Evolutionary conservation across 2,113 vertebrate genomes (phyloP).

Genomic region (Neomonachus schauinslandi): DNA sequence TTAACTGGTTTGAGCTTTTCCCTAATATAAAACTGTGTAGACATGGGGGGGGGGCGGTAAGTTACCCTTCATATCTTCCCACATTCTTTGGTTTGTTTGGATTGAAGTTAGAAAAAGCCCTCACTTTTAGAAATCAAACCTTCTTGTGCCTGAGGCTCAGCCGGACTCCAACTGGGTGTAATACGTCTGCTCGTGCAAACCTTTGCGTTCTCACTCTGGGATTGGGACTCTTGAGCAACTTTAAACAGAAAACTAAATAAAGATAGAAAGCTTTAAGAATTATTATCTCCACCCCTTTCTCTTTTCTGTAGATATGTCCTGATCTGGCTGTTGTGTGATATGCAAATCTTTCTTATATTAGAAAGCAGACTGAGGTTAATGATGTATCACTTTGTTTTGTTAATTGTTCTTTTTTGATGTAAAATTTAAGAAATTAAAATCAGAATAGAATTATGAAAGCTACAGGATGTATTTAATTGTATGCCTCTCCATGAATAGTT

Average conservation of each 20-base stretch:
- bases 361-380: not conserved
- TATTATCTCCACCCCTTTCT: not conserved
- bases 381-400: not conserved
- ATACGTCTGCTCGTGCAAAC: rapidly evolving
- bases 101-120: not conserved
- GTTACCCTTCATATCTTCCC: not conserved
- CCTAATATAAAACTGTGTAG: not conserved
- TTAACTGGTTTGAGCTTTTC: not conserved
- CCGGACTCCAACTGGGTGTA: not conserved
- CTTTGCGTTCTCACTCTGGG: not conserved
- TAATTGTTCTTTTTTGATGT: not conserved
- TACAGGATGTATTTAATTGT: not conserved
- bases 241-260: slow-evolving; percentile 33
- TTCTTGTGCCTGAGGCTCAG: not conserved
- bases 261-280: not conserved
- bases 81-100: not conserved
- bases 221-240: not conserved
- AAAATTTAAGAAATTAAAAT: slow-evolving; percentile 11
- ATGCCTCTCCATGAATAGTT: not conserved
- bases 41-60: not conserved
- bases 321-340: not conserved
- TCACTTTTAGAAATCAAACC: not conserved
- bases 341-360: not conserved
- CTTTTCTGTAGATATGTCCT: not conserved
- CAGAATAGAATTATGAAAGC: not conserved